Base-by-base conservation (phyloP, 2,888 invertebrate genomes). In the Ormyrus thymus region DNA sequence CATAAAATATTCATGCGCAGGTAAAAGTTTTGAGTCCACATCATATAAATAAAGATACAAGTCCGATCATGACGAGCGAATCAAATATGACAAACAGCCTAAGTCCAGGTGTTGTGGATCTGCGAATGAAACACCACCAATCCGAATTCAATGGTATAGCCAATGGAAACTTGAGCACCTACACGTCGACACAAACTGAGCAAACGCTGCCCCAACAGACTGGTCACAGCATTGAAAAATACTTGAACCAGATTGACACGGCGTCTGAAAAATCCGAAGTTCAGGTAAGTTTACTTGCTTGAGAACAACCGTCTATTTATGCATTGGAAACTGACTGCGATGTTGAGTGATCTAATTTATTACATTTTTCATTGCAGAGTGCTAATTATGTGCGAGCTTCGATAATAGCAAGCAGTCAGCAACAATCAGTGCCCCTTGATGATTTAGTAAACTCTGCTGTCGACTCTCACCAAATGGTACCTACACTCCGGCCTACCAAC, bases 41-140 rank as follows among this genome's bases (percentile, higher is more conserved):
- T 81, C 88, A 84, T 79, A 86, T 89, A 75, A 88, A 84, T 81
- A 88, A 89, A 65, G 89, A 89, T 70, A 69, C 85, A 9, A 87
- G 83, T 81, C 59, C 84, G 61, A 86, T 89, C 53, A 78, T 88
- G 68, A 79, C 86, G n/a, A 81, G 80, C 80, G 86, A 87, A 61
- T 78, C 81, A 9, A 83, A 79, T 7, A 81, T 84, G 6, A 79
- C 83, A 8, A 85, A 83, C 29, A 84, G 76, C 75, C 84, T 86
- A 51, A 87, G 86, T 13, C 86, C 88, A 4, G 89, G 87, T 82
- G 94, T 93, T n/a, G 94, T 94, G 78, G 95, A 94, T 90, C 91
- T 94, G 62, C 90, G 94, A 43, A 94, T 94, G 91, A 95, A 95
- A 86, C 91, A 93, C 81, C 91, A 84, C 83, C 86, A 87, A 80